Evolutionary conservation across 2,797 vertebrate genomes (phyloP), one percentile per base, ranked within the genome.

Genomic region (Cyclura pinguis): DNA sequence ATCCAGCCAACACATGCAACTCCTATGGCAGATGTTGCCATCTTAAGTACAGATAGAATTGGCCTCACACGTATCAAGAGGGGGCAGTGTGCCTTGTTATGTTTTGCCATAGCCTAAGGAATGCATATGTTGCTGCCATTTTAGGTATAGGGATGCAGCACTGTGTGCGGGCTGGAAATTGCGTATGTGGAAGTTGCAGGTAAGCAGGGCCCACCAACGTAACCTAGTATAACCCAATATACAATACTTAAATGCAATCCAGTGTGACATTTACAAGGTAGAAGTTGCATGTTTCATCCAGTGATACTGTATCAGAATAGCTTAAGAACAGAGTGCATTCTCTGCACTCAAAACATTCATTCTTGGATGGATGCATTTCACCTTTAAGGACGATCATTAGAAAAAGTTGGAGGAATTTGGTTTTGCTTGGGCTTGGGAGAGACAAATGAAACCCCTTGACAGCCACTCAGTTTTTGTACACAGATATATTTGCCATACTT

Each of bases 11-110:
- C 88, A 0, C 67, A 90, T 77, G 0, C 89, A 86, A 1, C 20
- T 85, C 4, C 78, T 93, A 93, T 84, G 8, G 88, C 27, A 72
- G 18, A 92, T 86, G 85, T 16, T 90, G 24, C 1, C 80, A 14
- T 74, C 82, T 92, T 91, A n/a, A 86, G 4, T 84, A 2, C 38
- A 55, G 5, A 50, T 0, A 84, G 88, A 93, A 88, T 38, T 14
- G 7, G 0, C 27, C 29, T 1, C 3, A 89, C 4, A 27, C 59
- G 69, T 55, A n/a, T 12, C 24, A 7, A 4, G 29, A 13, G 38
- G 8, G 27, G 82, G 74, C 12, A 22, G 42, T 14, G 22, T 87
- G n/a, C 3, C 38, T 88, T 91, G 32, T n/a, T 42, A 0, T 57
- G 42, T 87, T 82, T 29, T 35, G 7, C 14, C 27, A 27, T 9